Conservation (phyloP, 2,888 invertebrate species). For the Aspidiotus rigidus region DNA sequence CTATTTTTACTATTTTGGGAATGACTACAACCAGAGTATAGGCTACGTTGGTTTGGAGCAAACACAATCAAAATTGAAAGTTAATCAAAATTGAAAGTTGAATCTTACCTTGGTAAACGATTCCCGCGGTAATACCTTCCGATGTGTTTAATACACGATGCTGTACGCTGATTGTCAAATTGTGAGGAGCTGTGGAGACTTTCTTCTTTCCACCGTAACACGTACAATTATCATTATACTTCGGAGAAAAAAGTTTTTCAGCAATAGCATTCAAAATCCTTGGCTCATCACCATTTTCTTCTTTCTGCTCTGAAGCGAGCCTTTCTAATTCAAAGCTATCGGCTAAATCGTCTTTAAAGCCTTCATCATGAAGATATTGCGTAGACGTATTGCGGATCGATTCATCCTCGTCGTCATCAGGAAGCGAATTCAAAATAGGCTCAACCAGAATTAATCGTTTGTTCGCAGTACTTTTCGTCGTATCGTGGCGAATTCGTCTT, state of each 20-base stretch:
- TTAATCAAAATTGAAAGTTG: not conserved
- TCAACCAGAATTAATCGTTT: conserved; percentile 25
- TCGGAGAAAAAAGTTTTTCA: not conserved
- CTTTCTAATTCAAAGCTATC: not conserved
- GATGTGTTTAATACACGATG: conserved; percentile 23
- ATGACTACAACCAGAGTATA: too few species aligned
- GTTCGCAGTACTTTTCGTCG: conserved; percentile 12
- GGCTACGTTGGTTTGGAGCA: too few species aligned
- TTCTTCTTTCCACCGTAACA: conserved; percentile 11
- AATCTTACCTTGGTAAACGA: conserved; percentile 23
- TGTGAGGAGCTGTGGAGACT: conserved; percentile 9
- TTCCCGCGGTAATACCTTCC: conserved; percentile 19
- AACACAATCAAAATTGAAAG: not conserved
- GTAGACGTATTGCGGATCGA: not conserved
- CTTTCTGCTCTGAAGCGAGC: conserved; percentile 1
- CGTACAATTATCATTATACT: conserved; percentile 10
- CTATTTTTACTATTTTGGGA: too few species aligned
- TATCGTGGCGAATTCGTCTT: conserved; percentile 24
- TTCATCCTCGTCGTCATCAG: not conserved
- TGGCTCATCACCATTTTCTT: not conserved
- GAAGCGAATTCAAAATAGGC: conserved; percentile 6
- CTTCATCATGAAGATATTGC: conserved; percentile 3
- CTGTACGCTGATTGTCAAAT: conserved; percentile 25
- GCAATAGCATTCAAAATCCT: not conserved
- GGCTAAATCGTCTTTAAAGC: not conserved